These are phyloP conservation scores for Mesembrinibis cayennensis DNA, from an alignment of 2,113 vertebrate genomes.

Conservation along the genomic window DNA sequence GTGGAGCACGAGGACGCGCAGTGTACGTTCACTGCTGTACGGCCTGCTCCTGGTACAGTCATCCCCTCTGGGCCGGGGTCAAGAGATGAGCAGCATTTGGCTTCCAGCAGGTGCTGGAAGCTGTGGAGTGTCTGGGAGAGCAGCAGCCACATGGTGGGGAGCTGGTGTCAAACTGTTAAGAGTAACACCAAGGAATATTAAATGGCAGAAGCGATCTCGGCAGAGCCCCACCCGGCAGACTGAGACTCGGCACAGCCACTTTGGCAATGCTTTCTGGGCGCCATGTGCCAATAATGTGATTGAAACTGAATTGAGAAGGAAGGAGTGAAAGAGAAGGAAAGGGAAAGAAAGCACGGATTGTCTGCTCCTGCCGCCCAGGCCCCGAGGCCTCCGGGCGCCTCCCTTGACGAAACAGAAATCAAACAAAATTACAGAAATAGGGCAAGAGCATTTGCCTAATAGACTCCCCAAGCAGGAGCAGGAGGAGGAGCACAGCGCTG, in stretches of 20 bases:
- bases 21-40: rapidly evolving
- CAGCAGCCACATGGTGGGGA: neutral
- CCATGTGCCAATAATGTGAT: constrained; percentile 49
- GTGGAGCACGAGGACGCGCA: neutral
- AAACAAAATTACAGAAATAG: constrained; percentile 74
- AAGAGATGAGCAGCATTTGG: neutral
- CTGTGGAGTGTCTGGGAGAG: neutral
- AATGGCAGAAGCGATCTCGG: neutral
- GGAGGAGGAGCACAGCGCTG: constrained; percentile 6
- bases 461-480: constrained; percentile 37
- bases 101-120: neutral
- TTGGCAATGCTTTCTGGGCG: constrained; percentile 2
- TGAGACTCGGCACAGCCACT: neutral
- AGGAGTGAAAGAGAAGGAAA: constrained; percentile 44
- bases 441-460: constrained; percentile 69
- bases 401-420: constrained; percentile 76
- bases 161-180: neutral
- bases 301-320: constrained; percentile 46
- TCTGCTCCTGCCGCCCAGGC: constrained; percentile 66
- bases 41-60: neutral
- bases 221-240: neutral
- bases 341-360: constrained; percentile 61
- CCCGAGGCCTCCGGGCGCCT: constrained; percentile 71
- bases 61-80: constrained; percentile 5
- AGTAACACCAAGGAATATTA: neutral